Conservation (phyloP, 2,888 invertebrate genomes). For the Resseliella maxima region DNA sequence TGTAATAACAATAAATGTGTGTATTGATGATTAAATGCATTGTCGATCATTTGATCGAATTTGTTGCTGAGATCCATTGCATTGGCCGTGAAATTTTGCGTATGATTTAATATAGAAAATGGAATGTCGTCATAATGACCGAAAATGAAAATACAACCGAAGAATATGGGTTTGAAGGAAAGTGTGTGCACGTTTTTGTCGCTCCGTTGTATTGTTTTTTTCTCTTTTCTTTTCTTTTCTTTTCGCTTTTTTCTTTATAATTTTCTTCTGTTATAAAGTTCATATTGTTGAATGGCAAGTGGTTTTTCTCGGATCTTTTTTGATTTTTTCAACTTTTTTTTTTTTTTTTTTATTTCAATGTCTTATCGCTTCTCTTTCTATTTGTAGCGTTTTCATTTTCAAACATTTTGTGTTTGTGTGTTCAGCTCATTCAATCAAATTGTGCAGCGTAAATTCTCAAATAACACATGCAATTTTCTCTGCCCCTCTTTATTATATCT, state of each 20-base stretch:
- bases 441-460: not conserved
- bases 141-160: not conserved
- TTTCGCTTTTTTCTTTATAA: not conserved
- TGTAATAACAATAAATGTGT: too few relatives aligned
- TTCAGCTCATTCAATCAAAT: not conserved
- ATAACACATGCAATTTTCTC: constrained; percentile 32
- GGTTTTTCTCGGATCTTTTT: not conserved
- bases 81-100: not conserved
- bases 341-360: not conserved
- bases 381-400: too few relatives aligned
- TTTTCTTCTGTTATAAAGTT: not conserved
- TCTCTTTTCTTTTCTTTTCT: too few relatives aligned
- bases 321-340: too few relatives aligned
- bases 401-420: not conserved
- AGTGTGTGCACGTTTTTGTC: not conserved
- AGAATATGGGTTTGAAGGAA: not conserved
- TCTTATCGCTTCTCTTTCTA: not conserved
- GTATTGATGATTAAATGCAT: too few relatives aligned
- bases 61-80: too few relatives aligned
- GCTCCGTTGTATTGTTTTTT: too few relatives aligned
- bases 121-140: not conserved
- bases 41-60: too few relatives aligned
- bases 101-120: not conserved
- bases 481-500: not conserved
- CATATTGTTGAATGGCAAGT: not conserved